Conservation (phyloP, 2,113 vertebrate genomes). For the Acanthochromis polyacanthus region DNA sequence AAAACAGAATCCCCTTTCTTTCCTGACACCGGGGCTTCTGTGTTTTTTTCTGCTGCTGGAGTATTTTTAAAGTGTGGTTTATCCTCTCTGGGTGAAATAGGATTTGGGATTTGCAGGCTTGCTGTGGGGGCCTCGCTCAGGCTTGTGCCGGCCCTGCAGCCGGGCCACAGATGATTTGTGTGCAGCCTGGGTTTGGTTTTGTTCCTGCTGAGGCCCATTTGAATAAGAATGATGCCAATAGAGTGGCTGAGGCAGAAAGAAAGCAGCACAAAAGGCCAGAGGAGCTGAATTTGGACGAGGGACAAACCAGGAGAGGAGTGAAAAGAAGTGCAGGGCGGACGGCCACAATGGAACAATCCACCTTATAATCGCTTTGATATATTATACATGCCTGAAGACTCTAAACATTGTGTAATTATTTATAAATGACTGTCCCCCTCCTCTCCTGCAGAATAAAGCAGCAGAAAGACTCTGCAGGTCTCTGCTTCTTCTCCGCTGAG, state of each 20-base stretch:
- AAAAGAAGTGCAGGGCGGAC: conserved; percentile 91
- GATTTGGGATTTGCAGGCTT: conserved; percentile 25
- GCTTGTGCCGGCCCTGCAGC: conserved; percentile 67
- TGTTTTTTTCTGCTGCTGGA: not conserved
- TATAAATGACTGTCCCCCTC: conserved; percentile 98
- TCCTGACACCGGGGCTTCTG: too few relatives aligned
- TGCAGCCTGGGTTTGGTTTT: conserved; percentile 89
- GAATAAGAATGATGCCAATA: conserved; percentile 97
- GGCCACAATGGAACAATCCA: conserved; percentile 98
- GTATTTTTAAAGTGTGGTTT: not conserved
- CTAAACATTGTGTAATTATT: conserved; percentile 99
- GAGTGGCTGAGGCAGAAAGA: conserved; percentile 98
- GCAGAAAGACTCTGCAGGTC: conserved; percentile 99
- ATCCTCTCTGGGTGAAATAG: conserved; percentile 17
- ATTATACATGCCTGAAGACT: conserved; percentile 99
- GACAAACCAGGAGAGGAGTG: conserved; percentile 95
- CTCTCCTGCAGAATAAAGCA: conserved; percentile 88
- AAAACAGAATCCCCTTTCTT: not conserved
- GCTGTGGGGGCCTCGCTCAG: conserved; percentile 33
- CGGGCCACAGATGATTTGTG: conserved; percentile 68
- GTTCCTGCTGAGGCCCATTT: conserved; percentile 95
- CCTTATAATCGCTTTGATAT: conserved; percentile 99
- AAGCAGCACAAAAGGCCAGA: conserved; percentile 96
- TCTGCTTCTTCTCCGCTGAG: conserved; percentile 90
- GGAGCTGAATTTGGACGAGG: conserved; percentile 95